Evolutionary conservation across 2,797 vertebrate species (phyloP).

Genomic region (Acanthis flammea): DNA sequence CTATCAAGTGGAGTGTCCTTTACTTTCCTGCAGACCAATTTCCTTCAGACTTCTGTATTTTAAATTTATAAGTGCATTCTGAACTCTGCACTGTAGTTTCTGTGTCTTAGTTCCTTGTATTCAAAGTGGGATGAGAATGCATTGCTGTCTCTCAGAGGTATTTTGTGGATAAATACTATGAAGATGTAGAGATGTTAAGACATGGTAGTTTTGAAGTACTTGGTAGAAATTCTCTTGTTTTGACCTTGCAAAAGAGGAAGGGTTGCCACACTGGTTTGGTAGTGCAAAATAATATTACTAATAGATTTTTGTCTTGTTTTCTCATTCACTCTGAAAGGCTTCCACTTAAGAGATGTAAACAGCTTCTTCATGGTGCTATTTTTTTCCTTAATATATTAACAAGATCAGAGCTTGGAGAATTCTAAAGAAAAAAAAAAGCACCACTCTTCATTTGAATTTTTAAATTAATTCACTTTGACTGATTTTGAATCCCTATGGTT

Average conservation of each 20-base stretch:
- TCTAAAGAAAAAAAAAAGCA: background rate
- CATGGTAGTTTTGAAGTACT: background rate
- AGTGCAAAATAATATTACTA: background rate
- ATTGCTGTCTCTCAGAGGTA: background rate
- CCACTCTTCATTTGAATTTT: background rate
- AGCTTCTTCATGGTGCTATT: background rate
- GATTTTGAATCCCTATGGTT: background rate
- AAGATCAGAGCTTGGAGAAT: background rate
- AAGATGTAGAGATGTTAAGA: background rate
- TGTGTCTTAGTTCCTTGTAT: background rate
- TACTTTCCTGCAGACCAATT: background rate
- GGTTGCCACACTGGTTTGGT: background rate
- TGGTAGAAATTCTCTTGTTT: background rate
- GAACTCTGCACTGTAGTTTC: background rate
- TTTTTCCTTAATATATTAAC: background rate
- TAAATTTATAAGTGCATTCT: background rate
- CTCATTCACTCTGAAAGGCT: background rate
- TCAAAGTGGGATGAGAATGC: background rate
- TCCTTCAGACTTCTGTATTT: background rate
- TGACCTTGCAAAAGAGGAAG: background rate
- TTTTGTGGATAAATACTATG: background rate
- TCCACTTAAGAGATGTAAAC: background rate
- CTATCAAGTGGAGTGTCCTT: background rate
- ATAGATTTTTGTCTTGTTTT: background rate
- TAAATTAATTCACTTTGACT: constrained; percentile 1